Evolutionary conservation across 2,888 invertebrate genomes (phyloP).

Genomic region (Lasioglossum marginatum): DNA sequence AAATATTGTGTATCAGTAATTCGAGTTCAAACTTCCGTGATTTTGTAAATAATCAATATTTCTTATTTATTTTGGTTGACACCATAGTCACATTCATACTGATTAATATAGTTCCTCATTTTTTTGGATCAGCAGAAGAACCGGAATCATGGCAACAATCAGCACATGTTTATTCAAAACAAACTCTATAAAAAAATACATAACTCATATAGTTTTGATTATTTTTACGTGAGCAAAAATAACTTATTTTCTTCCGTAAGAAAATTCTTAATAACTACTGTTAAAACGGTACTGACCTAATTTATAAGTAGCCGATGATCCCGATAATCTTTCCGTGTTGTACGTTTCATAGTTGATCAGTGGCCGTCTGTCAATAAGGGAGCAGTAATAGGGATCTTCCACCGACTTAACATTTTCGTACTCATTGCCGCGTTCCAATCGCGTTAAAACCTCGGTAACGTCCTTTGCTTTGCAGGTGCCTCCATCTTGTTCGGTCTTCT

Average conservation of each 20-base stretch:
- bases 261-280: no score
- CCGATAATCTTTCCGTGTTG: not conserved
- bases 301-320: not conserved
- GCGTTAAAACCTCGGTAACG: not conserved
- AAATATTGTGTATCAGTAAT: no score
- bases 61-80: no score
- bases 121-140: no score
- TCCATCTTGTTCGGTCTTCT: conserved; percentile 14
- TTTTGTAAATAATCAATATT: no score
- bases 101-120: no score
- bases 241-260: not conserved
- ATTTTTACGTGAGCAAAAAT: not conserved
- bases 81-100: no score
- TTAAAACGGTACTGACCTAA: conserved; percentile 9
- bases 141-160: no score
- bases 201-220: not conserved
- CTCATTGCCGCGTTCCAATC: conserved; percentile 10
- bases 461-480: conserved; percentile 23
- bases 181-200: not conserved
- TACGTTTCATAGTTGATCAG: not conserved
- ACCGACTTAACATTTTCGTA: conserved; percentile 23
- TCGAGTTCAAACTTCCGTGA: no score
- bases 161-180: not conserved
- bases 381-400: conserved; percentile 1
- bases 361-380: not conserved